phyloP scores from a whole-genome alignment of 2,888 invertebrate genomes.

The Drosophila anomalata region DNA sequence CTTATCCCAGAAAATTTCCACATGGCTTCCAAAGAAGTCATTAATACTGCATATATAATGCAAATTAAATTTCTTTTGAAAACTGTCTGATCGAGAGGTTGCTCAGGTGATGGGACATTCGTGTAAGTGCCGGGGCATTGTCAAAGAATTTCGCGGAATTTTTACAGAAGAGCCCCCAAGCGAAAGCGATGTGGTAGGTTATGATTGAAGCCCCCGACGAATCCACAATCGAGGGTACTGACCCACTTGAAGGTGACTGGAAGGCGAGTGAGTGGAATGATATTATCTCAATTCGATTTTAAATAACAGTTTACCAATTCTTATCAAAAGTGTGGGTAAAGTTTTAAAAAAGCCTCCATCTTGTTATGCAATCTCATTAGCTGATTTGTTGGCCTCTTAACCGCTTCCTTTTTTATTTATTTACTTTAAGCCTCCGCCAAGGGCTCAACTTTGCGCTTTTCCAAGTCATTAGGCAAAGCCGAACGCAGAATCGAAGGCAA shows the following conservation, averaged over 20 bases:
- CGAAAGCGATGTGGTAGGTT: conserved; percentile 19
- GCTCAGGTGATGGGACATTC: conserved; percentile 28
- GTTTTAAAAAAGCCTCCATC: not conserved
- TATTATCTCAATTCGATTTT: not conserved
- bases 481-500: conserved; percentile 62
- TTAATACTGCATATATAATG: conserved; percentile 43
- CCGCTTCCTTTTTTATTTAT: not conserved
- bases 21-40: conserved; percentile 55
- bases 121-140: conserved; percentile 23
- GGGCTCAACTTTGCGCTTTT: conserved; percentile 69
- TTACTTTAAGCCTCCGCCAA: conserved; percentile 31
- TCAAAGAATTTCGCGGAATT: conserved; percentile 35
- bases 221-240: conserved; percentile 14
- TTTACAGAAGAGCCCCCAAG: not conserved
- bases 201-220: conserved; percentile 4
- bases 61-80: conserved; percentile 39
- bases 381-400: not conserved
- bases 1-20: conserved; percentile 55
- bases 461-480: conserved; percentile 63
- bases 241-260: conserved; percentile 16
- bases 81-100: conserved; percentile 17
- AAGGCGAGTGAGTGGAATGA: conserved; percentile 1
- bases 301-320: not conserved
- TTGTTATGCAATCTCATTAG: conserved; percentile 8
- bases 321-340: not conserved